phyloP scores from a whole-genome alignment of 2,888 invertebrate species.

The Polylopha cassiicola region DNA sequence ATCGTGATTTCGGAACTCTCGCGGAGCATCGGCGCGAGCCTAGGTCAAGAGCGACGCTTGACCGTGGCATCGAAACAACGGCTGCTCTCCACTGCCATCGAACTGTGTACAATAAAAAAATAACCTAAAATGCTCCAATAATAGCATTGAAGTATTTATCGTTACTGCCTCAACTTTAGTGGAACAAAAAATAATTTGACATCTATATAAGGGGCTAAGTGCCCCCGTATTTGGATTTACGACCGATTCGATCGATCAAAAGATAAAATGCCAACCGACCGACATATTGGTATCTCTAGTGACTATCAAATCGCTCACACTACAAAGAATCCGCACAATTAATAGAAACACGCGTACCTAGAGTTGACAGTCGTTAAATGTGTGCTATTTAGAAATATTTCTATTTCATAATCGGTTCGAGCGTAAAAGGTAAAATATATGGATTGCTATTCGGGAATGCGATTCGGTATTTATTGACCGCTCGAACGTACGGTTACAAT shows the following conservation, averaged over 20 bases:
- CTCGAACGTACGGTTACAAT: constrained; percentile 44
- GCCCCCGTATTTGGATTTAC: too few relatives aligned
- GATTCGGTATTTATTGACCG: constrained; percentile 62
- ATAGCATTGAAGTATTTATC: too few relatives aligned
- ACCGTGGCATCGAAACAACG: constrained; percentile 51
- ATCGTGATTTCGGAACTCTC: constrained; percentile 28
- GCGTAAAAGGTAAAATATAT: constrained; percentile 41
- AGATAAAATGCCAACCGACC: too few relatives aligned
- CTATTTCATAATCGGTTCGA: constrained; percentile 42
- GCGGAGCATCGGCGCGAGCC: constrained; percentile 39
- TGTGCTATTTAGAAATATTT: constrained; percentile 11
- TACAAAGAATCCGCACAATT: constrained; percentile 21
- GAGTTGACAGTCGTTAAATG: constrained; percentile 6
- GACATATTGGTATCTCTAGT: background rate
- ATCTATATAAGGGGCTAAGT: too few relatives aligned
- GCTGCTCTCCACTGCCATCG: constrained; percentile 41
- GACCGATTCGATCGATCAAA: too few relatives aligned
- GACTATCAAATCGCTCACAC: constrained; percentile 10
- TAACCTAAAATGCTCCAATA: constrained; percentile 9
- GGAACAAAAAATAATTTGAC: too few relatives aligned
- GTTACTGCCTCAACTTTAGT: too few relatives aligned
- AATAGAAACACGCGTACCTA: too few relatives aligned
- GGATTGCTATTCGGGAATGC: constrained; percentile 57
- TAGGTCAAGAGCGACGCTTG: constrained; percentile 56
- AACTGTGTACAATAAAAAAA: constrained; percentile 34